A percentile compares a stretch with the other conserved stretches of the same genome.
phyloP scores from a whole-genome alignment of 2,888 invertebrate species.

The Macrosoma leucophasiata region DNA sequence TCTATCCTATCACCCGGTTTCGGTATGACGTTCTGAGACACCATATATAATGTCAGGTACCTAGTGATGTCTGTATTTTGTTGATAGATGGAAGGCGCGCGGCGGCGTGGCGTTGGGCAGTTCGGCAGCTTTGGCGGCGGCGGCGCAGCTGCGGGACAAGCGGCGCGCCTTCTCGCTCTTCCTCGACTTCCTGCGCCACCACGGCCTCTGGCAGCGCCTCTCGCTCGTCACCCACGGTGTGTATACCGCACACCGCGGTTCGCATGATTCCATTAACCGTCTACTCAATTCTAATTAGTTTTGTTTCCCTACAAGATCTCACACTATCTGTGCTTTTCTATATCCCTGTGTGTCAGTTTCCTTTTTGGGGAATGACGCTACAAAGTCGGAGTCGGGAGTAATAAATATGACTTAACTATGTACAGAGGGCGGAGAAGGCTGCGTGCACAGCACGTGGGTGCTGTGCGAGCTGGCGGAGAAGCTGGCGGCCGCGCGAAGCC shows the following conservation, averaged over 20 bases:
- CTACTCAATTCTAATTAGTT: too few species aligned
- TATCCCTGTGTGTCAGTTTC: too few species aligned
- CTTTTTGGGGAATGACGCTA: too few species aligned
- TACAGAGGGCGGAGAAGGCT: slow-evolving; percentile 40
- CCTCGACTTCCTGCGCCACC: slow-evolving; percentile 83
- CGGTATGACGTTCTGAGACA: too few species aligned
- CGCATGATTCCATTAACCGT: neutral
- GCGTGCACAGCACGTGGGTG: slow-evolving; percentile 58
- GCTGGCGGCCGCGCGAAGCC: slow-evolving; percentile 82
- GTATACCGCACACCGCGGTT: neutral
- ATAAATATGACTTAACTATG: neutral
- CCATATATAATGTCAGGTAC: too few species aligned
- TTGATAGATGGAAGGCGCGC: slow-evolving; percentile 35
- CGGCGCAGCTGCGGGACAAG: slow-evolving; percentile 92
- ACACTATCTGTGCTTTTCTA: too few species aligned
- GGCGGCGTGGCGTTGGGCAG: slow-evolving; percentile 77
- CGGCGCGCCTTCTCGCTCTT: slow-evolving; percentile 86
- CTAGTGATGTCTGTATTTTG: too few species aligned
- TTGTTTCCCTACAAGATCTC: too few species aligned
- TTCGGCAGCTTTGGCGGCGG: slow-evolving; percentile 87
- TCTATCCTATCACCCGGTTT: too few species aligned
- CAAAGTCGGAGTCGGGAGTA: neutral
- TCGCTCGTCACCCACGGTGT: slow-evolving; percentile 39
- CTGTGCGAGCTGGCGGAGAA: slow-evolving; percentile 88
- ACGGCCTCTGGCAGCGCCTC: slow-evolving; percentile 80